Conservation (phyloP, 1,140 invertebrate genomes). For the Dendroctonus valens region DNA sequence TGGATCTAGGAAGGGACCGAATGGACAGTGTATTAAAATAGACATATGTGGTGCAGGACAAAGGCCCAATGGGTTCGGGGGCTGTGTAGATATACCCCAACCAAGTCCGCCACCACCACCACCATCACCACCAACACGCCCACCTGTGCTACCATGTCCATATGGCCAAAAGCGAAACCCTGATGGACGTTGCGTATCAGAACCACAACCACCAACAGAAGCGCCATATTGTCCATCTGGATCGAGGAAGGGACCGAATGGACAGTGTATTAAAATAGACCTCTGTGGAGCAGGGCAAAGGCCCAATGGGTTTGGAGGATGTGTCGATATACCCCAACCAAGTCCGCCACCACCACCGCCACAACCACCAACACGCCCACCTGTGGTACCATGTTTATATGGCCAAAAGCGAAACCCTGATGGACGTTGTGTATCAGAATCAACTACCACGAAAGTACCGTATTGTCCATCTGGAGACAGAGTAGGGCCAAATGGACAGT, state of each 20-base stretch:
- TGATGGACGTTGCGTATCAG: too few species aligned
- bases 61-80: background rate
- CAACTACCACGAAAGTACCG: background rate
- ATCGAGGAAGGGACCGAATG: constrained; percentile 14
- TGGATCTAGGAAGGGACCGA: constrained; percentile 14
- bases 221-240: background rate
- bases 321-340: background rate
- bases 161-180: too few species aligned
- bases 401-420: background rate
- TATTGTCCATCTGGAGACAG: constrained; percentile 14
- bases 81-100: background rate
- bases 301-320: background rate
- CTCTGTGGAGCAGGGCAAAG: constrained; percentile 10
- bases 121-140: background rate
- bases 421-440: constrained; percentile 6
- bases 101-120: background rate
- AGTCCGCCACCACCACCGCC: background rate
- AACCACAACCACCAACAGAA: background rate
- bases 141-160: background rate
- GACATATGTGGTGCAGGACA: constrained; percentile 1
- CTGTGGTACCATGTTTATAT: constrained; percentile 4
- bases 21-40: constrained; percentile 26
- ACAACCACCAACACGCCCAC: background rate
- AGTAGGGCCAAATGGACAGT: constrained; percentile 16
- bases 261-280: constrained; percentile 17